Base-by-base conservation (phyloP, 2,113 vertebrate genomes). In the Brachirus orientalis region DNA sequence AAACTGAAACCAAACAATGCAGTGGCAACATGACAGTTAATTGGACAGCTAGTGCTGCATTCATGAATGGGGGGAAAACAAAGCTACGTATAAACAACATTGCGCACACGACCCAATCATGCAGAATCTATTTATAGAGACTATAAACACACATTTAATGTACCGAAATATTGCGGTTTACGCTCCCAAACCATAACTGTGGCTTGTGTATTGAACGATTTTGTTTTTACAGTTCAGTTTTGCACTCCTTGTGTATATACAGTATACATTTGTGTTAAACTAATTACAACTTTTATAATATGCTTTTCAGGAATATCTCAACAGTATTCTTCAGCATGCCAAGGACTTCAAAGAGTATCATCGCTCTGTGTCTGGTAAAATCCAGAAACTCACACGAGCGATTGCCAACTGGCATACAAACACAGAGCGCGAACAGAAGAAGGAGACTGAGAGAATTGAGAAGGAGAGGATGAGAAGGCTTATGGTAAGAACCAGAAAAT, bases 341-440 rank as follows among this genome's bases (percentile, higher is more conserved):
- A 99, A 99, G 82, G 98, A 99, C 93, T 99, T 99, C 82, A 99
- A 99, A 58, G 98, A 99, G 46, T 99, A 97, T 65, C 98, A 99
- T 79, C 94, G 98, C 1, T 98, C 98, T 0, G 94, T 99, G 0
- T 94, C 97, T 0, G 97, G 95, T 3, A 99, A 99, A 91, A 96
- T 95, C 58, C 98, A 98, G 90, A 99, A 99, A 60, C 94, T 98
- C 55, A 96, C 96, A 56, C 94, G 97, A 88, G 95, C 98, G 1
- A 94, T 99, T 62, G 96, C 95, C 22, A 99, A 93, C 51, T 99
- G 97, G 97, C 98, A 99, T 53, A 96, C 98, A 65, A 99, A 99
- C 88, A 99, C 98, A 0, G 97, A 99, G 54, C 92, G 98, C 36
- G 98, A 99, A 43, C 98, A 99, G 91, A 99, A 99, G 75, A 99